Conservation (phyloP, 2,113 vertebrate genomes). For the Picathartes gymnocephalus region DNA sequence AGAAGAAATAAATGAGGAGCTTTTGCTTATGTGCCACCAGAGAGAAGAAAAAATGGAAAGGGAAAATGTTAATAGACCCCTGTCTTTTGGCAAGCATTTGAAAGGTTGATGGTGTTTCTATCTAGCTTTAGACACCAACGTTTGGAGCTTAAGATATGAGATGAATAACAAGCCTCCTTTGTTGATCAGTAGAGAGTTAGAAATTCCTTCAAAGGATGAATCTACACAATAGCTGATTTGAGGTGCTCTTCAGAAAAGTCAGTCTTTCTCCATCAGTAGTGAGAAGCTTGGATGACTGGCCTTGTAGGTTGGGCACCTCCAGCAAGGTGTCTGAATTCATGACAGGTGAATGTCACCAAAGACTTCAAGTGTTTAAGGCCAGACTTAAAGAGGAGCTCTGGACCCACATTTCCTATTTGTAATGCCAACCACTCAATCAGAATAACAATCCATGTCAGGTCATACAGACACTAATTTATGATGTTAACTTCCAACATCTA, state of each 20-base stretch:
- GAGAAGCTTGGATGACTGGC: neutral
- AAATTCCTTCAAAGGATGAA: neutral
- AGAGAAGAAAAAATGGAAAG: neutral
- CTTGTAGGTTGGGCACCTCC: neutral
- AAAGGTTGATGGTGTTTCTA: neutral
- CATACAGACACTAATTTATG: neutral
- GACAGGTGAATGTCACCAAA: neutral
- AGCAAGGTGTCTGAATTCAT: neutral
- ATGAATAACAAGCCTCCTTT: neutral
- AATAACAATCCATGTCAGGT: neutral
- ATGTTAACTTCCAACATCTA: neutral
- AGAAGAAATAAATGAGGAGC: neutral
- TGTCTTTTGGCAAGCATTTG: neutral
- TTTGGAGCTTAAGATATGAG: neutral
- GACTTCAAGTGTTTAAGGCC: neutral
- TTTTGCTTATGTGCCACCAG: neutral
- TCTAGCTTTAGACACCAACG: neutral
- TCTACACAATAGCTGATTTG: neutral
- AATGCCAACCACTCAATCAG: neutral
- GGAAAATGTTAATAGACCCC: neutral
- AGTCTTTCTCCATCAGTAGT: neutral
- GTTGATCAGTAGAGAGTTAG: neutral
- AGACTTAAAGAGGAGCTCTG: neutral
- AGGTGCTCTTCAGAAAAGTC: neutral
- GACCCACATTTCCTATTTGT: neutral